Conservation (phyloP, 2,113 vertebrate species). For the Gasterosteus nipponicus region DNA sequence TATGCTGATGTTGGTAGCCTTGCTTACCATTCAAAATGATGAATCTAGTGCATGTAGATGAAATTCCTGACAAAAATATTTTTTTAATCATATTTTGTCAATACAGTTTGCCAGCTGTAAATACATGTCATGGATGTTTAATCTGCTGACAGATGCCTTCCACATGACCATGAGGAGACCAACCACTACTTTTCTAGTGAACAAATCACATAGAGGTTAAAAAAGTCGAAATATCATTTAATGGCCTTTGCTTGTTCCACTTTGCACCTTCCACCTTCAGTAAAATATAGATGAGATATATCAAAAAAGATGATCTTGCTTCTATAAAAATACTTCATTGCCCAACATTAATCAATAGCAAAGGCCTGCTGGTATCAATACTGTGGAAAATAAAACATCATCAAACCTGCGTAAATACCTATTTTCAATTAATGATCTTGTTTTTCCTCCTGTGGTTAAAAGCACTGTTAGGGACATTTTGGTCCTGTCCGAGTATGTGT, state of each 20-base stretch:
- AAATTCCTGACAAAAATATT: neutral
- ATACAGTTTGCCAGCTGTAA: neutral
- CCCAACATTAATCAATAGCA: neutral
- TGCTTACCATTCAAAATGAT: neutral
- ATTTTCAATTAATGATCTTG: constrained; percentile 16
- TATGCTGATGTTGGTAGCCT: neutral
- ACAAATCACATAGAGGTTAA: neutral
- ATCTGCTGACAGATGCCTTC: neutral
- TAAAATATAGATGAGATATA: neutral
- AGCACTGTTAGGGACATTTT: neutral
- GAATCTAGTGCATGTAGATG: neutral
- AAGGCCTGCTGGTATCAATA: neutral
- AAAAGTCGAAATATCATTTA: neutral
- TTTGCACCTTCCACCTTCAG: neutral
- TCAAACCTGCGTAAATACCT: neutral
- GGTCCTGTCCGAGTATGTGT: too few relatives aligned
- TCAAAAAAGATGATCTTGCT: neutral
- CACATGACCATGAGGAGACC: neutral
- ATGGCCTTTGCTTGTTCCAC: neutral
- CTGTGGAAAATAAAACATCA: neutral
- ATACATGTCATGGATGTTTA: neutral
- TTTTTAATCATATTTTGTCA: neutral
- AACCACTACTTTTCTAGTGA: neutral
- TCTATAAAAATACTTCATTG: neutral
- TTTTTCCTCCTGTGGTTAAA: constrained; percentile 9